A percentile compares a stretch with the other conserved stretches of the same genome.
Evolutionary conservation across 2,888 invertebrate species (phyloP).

Genomic region (Leptopterna dolabrata): DNA sequence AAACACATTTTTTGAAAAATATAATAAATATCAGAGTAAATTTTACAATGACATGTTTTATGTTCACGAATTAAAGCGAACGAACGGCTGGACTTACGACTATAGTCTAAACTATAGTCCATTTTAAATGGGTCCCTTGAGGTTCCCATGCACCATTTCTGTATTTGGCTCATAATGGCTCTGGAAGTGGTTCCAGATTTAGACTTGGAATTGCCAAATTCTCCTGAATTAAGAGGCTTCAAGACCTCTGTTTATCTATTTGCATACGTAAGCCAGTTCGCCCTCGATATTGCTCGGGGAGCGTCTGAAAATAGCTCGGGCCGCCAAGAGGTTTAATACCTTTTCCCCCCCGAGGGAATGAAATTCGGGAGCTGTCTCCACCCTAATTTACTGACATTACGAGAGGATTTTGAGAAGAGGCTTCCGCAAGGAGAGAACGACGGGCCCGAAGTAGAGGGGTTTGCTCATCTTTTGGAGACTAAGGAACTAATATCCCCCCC

Average conservation of each 20-base stretch:
- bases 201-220: background rate
- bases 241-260: constrained; percentile 3
- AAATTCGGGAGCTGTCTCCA: constrained; percentile 11
- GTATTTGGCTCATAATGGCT: too few species aligned
- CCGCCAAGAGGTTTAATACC: background rate
- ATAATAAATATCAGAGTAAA: too few species aligned
- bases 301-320: background rate
- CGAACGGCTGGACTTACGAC: too few species aligned
- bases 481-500: background rate
- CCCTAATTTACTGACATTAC: constrained; percentile 11
- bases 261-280: background rate
- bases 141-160: too few species aligned
- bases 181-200: background rate
- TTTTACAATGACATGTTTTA: too few species aligned
- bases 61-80: too few species aligned
- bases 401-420: constrained; percentile 1
- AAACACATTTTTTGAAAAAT: too few species aligned
- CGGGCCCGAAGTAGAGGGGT: background rate
- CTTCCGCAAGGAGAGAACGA: background rate
- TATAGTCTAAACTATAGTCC: too few species aligned
- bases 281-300: constrained; percentile 7
- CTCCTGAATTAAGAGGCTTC: background rate
- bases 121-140: too few species aligned
- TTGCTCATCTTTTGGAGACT: constrained; percentile 11
- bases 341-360: background rate